These are phyloP conservation scores for Hyles vespertilio DNA, from an alignment of 1,140 invertebrate species.

Conservation along the genomic window DNA sequence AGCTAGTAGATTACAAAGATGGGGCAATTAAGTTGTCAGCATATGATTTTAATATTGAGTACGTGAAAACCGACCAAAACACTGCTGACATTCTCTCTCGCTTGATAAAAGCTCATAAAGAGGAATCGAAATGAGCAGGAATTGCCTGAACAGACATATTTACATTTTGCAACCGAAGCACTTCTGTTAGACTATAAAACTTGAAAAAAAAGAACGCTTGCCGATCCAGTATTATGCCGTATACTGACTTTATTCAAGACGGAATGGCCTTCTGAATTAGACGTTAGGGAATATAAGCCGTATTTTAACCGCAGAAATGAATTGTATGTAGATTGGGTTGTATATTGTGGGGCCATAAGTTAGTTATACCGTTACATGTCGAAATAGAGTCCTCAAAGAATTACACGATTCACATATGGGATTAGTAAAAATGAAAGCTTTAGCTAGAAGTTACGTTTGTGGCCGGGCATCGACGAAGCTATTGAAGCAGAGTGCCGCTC, in stretches of 20 bases:
- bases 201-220: slow-evolving; percentile 9
- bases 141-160: slow-evolving; percentile 24
- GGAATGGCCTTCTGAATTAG: slow-evolving; percentile 17
- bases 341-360: slow-evolving; percentile 19
- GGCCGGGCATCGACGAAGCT: neutral
- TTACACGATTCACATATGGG: slow-evolving; percentile 37
- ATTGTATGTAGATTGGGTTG: slow-evolving; percentile 22
- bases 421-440: slow-evolving; percentile 43
- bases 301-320: slow-evolving; percentile 20
- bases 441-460: slow-evolving; percentile 42
- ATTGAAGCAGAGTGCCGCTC: slow-evolving; percentile 11
- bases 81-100: slow-evolving; percentile 17
- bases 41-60: slow-evolving; percentile 14
- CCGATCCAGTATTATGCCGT: slow-evolving; percentile 4
- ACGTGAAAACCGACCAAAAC: too few species aligned
- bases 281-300: slow-evolving; percentile 6
- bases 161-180: slow-evolving; percentile 17
- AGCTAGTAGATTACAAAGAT: slow-evolving; percentile 13
- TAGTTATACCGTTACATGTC: slow-evolving; percentile 17
- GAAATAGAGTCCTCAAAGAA: slow-evolving; percentile 8
- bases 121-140: neutral
- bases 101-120: slow-evolving; percentile 6
- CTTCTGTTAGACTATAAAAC: slow-evolving; percentile 29
- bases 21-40: slow-evolving; percentile 12
- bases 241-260: slow-evolving; percentile 13